Evolutionary conservation across 2,888 invertebrate genomes (phyloP), one percentile per base, ranked within the genome.

Genomic region (Diadegma fenestrale): DNA sequence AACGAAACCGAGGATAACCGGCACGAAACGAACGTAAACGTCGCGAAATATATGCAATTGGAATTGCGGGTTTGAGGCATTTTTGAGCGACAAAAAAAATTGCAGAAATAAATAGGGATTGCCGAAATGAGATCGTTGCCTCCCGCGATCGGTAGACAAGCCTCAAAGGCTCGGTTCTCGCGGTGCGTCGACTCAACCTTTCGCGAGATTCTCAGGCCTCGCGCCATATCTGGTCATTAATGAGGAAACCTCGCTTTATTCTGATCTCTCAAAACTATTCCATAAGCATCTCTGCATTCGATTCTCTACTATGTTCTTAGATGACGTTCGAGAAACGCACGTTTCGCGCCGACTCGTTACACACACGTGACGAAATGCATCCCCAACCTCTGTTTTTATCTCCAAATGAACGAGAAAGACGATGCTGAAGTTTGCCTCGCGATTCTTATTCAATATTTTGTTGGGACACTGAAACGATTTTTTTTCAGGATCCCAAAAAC

Each of bases 161-260:
- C 48, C 73, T 33, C 66, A 14, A 69, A 14, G 41, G 22, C 8
- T 41, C 17, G 58, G 37, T n/a, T 14, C n/a, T 37, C 37, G 41
- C 63, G 22, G 14, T 41, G n/a, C 17, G 76, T 45, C 54, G 63
- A 64, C 48, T 19, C 12, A 19, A 26, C 30, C 17, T 17, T 48
- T 45, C 33, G 73, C 63, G 69, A 43, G 69, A 75, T 61, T 61
- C 86, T 84, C 86, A 86, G 87, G 84, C 82, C 82, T 78, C 78
- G 61, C 87, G n/a, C n/a, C 85, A 87, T 87, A 85, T 84, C 77
- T 80, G 82, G 86, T 84, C 61, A 66, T 79, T 85, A 83, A 84
- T 82, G 84, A 82, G 84, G 76, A 87, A 87, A 80, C 61, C 79
- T 73, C 77, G 63, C 45, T 19, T 45, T 66, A 19, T 41, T 37